Evolutionary conservation across 2,113 vertebrate genomes (phyloP), one percentile per base, ranked within the genome.

Genomic region (Hippolais icterina): DNA sequence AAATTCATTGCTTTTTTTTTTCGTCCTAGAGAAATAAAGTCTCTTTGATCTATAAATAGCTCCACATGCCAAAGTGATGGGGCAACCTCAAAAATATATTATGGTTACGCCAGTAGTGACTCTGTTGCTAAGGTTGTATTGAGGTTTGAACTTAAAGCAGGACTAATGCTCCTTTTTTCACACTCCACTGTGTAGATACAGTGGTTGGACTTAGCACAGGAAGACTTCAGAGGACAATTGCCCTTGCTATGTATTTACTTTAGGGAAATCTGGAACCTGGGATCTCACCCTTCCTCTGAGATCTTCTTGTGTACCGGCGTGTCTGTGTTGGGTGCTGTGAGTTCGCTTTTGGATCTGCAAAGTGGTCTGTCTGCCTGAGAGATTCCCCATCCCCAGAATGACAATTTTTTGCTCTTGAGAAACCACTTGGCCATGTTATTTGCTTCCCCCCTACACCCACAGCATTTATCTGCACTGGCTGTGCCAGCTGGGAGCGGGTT

Each of bases 21-120:
- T 33, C 28, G 37, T 87, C 64, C 56, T 70, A 70, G 72, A 95
- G 39, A 87, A 87, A 84, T 94, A 94, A 91, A 81, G 64, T 92
- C 88, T 66, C 95, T 97, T 96, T 95, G 87, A 96, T 97, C 89
- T 97, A 97, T 97, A 97, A 97, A 96, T 96, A 95, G 63, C 46
- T 94, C 79, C 57, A 75, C 69, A 89, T 96, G 75, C 80, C 91
- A 95, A 97, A 97, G 84, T 2, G 3, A 93, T 61, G 76, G 84
- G 90, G 28, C 83, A 50, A 76, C 84, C 87, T 96, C 90, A 95
- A 95, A 97, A 96, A 95, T 93, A 66, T 63, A 52, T 95, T 95
- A 91, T 57, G 71, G 50, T 66, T 64, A 94, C 0, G 1, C 70
- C 86, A 89, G 71, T 79, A 91, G 86, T 77, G 88, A 92, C 81